Conservation (phyloP, 1,140 invertebrate species). For the Rhyacophila brunnea region DNA sequence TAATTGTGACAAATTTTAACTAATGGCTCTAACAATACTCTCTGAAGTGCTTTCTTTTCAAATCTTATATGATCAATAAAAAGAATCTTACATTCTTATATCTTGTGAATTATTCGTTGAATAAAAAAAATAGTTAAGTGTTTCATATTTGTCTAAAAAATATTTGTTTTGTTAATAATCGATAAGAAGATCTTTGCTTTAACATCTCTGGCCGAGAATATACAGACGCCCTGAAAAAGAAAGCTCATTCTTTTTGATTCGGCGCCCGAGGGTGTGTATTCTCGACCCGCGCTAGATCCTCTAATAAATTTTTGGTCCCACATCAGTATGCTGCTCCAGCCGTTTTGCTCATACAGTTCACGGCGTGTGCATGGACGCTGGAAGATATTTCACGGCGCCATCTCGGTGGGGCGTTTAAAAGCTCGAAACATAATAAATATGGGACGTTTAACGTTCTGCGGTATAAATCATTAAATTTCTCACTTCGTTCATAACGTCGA, state of each 20-base stretch:
- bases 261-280: constrained; percentile 22
- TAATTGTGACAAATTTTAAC: no score
- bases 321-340: constrained; percentile 32
- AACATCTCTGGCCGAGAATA: not conserved
- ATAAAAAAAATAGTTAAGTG: no score
- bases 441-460: not conserved
- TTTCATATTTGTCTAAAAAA: no score
- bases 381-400: constrained; percentile 9
- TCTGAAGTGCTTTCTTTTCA: no score
- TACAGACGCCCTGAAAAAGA: constrained; percentile 8
- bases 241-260: constrained; percentile 28
- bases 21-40: no score
- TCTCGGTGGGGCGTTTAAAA: not conserved
- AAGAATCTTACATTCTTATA: no score
- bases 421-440: not conserved
- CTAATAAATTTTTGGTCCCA: constrained; percentile 33
- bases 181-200: no score
- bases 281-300: constrained; percentile 19
- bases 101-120: no score
- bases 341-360: constrained; percentile 18
- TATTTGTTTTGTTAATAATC: no score
- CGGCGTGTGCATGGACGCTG: constrained; percentile 1
- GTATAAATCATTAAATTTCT: no score
- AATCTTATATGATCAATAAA: no score
- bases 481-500: no score